phyloP scores from a whole-genome alignment of 2,113 vertebrate genomes.

The Anhinga rufa region DNA sequence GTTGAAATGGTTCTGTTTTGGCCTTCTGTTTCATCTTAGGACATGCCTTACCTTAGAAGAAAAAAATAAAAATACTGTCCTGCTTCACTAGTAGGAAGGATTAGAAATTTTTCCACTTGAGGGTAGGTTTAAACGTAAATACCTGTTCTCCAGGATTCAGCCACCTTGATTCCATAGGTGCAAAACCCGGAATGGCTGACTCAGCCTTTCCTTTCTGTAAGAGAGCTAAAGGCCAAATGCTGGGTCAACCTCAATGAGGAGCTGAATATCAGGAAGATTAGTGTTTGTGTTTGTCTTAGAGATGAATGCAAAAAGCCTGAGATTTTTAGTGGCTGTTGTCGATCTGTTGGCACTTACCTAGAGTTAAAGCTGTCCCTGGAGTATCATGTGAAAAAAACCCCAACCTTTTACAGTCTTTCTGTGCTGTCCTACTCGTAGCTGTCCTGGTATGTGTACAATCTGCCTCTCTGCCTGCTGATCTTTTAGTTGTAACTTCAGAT shows the following conservation, averaged over 20 bases:
- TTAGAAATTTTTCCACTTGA: neutral
- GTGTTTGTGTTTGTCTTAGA: neutral
- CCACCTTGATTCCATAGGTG: neutral
- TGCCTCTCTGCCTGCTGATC: neutral
- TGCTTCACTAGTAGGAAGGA: neutral
- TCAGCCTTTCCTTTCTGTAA: neutral
- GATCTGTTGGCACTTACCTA: neutral
- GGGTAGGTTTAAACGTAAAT: neutral
- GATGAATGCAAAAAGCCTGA: neutral
- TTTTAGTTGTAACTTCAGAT: neutral
- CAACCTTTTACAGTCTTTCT: neutral
- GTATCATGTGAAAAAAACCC: fast-evolving
- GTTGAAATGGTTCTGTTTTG: neutral
- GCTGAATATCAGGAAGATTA: neutral
- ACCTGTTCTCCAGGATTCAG: neutral
- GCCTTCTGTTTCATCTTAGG: neutral
- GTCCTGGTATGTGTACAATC: neutral
- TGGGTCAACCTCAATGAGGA: neutral
- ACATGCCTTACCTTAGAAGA: neutral
- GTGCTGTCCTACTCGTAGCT: neutral
- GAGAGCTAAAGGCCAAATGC: neutral
- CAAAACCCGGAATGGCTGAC: neutral
- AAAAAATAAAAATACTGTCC: neutral
- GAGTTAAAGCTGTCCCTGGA: neutral
- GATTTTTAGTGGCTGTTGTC: neutral